phyloP scores from a whole-genome alignment of 2,797 vertebrate genomes.

The Chanos chanos region DNA sequence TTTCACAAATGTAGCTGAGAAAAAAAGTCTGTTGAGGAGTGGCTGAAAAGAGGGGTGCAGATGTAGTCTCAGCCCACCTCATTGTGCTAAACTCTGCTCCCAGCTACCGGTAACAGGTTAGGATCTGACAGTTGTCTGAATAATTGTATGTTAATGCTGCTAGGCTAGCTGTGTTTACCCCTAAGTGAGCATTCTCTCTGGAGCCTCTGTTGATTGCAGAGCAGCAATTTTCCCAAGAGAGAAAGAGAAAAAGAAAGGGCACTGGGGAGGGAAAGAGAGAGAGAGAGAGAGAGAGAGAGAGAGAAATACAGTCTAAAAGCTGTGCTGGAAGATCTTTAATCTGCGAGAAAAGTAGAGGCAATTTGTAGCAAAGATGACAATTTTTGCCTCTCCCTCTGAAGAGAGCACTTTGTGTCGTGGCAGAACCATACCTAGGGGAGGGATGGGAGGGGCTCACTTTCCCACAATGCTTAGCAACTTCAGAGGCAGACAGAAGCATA shows the following conservation, averaged over 20 bases:
- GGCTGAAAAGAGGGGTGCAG: conserved; percentile 11
- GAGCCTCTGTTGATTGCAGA: conserved; percentile 72
- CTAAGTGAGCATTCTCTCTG: conserved; percentile 71
- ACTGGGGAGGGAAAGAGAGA: conserved; percentile 5
- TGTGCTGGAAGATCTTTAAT: conserved; percentile 67
- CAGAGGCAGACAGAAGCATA: not conserved
- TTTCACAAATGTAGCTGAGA: conserved; percentile 12
- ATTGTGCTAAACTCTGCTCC: too few species aligned
- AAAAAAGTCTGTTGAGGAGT: conserved; percentile 3
- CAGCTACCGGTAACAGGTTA: conserved; percentile 54
- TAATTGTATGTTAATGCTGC: conserved; percentile 75
- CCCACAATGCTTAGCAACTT: conserved; percentile 36
- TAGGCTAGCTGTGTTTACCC: conserved; percentile 75
- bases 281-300: conserved; percentile 8
- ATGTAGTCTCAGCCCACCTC: too few species aligned
- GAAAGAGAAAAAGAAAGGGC: conserved; percentile 39
- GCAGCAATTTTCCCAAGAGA: conserved; percentile 69
- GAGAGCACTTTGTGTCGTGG: conserved; percentile 59
- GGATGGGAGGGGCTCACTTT: conserved; percentile 13
- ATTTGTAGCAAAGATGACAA: conserved; percentile 68
- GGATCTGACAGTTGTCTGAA: conserved; percentile 70
- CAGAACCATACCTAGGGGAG: conserved; percentile 22
- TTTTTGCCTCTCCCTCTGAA: conserved; percentile 68
- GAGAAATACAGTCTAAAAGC: conserved; percentile 52
- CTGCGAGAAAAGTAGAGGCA: conserved; percentile 61